Evolutionary conservation across 1,140 invertebrate species (phyloP), one percentile per base, ranked within the genome.

Genomic region (Tetramorium alpestre): DNA sequence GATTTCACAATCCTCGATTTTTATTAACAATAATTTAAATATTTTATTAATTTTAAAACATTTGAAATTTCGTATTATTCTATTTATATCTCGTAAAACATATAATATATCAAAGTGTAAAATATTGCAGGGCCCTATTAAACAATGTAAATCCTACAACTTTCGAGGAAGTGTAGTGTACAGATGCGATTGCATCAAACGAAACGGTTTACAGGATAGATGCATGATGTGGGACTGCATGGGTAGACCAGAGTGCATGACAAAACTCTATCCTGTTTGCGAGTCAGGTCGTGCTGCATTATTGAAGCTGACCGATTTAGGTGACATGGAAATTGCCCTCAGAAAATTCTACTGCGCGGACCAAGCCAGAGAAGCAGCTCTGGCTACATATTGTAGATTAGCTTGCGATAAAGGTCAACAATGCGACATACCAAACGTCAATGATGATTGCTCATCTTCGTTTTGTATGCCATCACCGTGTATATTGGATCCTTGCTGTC

Each of bases 201-300:
- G 97, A n/a, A 97, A 98, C 93, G 97, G 97, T 0, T 93, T 98
- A 6, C 97, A 98, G 93, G 97, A 98, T 91, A 96, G 97, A 78
- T 98, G 97, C 88, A 96, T 96, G 28, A 95, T 97, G 33, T 96
- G 95, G 54, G 96, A 97, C 78, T 98, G 97, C 89, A 96, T 96
- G 85, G 97, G 97, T 38, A 94, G 96, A 65, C 97, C 97, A 0
- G 96, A 96, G 33, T 98, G 97, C 89, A 94, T 97, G 91, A 96
- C 96, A 18, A 95, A 96, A 89, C 96, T 97, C 1, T 96, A 96
- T 78, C 97, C 97, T 0, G 94, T 96, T 28, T 98, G 97, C 91
- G 95, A 95, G 18, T 97, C 97, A 0, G 96, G 96, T 73, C 95
- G 95, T 81, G 78, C 69, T 3, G 93, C 94, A 11, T 72, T 95